Conservation (phyloP, 2,888 invertebrate genomes). For the Apocheima hispidaria region DNA sequence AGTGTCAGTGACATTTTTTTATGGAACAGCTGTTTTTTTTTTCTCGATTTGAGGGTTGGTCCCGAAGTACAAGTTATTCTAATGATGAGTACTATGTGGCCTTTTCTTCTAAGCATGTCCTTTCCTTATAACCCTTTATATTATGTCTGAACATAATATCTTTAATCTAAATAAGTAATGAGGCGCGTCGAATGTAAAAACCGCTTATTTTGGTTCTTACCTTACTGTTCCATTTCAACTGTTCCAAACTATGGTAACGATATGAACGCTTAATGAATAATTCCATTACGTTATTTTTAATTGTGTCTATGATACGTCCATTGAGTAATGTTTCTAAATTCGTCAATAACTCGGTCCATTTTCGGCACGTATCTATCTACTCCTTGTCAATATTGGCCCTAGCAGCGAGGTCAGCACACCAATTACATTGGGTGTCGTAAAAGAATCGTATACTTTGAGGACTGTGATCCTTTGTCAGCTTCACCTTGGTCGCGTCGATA, state of each 20-base stretch:
- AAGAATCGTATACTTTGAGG: constrained; percentile 44
- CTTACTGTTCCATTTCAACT: not conserved
- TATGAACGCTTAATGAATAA: constrained; percentile 34
- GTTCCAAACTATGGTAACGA: not conserved
- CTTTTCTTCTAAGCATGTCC: too few relatives aligned
- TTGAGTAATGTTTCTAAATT: constrained; percentile 36
- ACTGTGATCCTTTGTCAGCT: constrained; percentile 32
- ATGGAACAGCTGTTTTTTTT: too few relatives aligned
- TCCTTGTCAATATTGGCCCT: constrained; percentile 55
- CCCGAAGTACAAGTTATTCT: too few relatives aligned
- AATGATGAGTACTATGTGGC: too few relatives aligned
- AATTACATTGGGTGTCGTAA: constrained; percentile 56
- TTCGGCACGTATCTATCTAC: constrained; percentile 40
- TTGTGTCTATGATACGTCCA: constrained; percentile 24
- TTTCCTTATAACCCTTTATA: too few relatives aligned
- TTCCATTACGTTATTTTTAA: constrained; percentile 30
- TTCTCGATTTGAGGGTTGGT: too few relatives aligned
- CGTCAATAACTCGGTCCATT: constrained; percentile 45
- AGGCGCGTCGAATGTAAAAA: too few relatives aligned
- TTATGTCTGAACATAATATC: too few relatives aligned
- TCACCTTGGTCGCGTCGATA: constrained; percentile 1
- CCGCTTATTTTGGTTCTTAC: too few relatives aligned
- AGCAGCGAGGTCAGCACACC: constrained; percentile 55
- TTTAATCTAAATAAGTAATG: too few relatives aligned
- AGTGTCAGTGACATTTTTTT: too few relatives aligned